These are phyloP conservation scores for Pterostichus madidus DNA, from an alignment of 2,888 invertebrate genomes.

Conservation along the genomic window DNA sequence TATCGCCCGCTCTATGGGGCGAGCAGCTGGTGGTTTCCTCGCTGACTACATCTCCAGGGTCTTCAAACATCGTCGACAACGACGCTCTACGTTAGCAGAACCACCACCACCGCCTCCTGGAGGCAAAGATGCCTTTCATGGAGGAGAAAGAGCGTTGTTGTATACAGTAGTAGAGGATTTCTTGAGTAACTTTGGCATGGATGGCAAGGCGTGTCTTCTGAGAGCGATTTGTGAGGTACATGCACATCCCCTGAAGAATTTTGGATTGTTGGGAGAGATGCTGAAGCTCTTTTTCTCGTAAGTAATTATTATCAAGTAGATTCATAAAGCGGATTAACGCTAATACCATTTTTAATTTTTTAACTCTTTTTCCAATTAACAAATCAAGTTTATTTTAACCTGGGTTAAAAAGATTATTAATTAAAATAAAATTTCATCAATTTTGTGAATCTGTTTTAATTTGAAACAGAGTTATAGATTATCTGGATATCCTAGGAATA, in stretches of 20 bases:
- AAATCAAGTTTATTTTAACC: too few relatives aligned
- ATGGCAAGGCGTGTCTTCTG: constrained; percentile 90
- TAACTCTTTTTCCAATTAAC: too few relatives aligned
- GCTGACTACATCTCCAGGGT: constrained; percentile 88
- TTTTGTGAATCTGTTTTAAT: too few relatives aligned
- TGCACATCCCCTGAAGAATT: constrained; percentile 87
- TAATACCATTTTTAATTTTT: too few relatives aligned
- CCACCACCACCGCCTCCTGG: constrained; percentile 76
- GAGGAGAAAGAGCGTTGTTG: constrained; percentile 89
- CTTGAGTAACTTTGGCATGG: constrained; percentile 88
- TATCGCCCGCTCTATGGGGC: constrained; percentile 87
- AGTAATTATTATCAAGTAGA: constrained; percentile 73
- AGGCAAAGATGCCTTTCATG: constrained; percentile 82
- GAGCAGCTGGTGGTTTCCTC: constrained; percentile 84
- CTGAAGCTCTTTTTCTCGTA: constrained; percentile 91
- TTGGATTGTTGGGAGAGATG: constrained; percentile 90
- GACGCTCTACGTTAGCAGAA: constrained; percentile 75
- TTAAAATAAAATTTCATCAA: too few relatives aligned
- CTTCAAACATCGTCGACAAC: constrained; percentile 82
- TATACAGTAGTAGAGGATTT: constrained; percentile 90
- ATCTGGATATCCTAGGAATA: too few relatives aligned
- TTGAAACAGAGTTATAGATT: too few relatives aligned
- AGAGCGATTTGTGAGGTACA: constrained; percentile 93
- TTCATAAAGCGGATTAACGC: too few relatives aligned
- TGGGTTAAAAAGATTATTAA: too few relatives aligned